Evolutionary conservation across 2,797 vertebrate genomes (phyloP).

Genomic region (Morus bassanus): DNA sequence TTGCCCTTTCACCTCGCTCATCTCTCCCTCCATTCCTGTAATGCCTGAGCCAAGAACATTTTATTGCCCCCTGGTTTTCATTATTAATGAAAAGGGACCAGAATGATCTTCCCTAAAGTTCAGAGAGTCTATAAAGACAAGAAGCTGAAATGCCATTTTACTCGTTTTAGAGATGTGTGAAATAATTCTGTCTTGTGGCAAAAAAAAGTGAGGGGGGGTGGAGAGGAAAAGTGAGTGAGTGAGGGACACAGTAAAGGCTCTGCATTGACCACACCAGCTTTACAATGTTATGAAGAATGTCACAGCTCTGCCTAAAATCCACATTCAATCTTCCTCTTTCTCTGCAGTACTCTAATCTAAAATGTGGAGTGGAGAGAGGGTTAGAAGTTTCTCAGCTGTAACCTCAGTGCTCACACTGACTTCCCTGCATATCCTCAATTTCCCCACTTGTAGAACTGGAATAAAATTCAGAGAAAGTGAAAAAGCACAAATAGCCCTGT

Average conservation of each 20-base stretch:
- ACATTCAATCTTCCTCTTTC: neutral
- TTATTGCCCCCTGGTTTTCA: constrained; percentile 85
- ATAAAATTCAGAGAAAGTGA: neutral
- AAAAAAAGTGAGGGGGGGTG: constrained; percentile 52
- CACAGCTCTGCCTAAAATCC: constrained; percentile 18
- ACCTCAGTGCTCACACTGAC: neutral
- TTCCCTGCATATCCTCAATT: neutral
- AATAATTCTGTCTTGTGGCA: constrained; percentile 79
- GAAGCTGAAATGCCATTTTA: constrained; percentile 84
- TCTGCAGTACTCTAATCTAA: neutral
- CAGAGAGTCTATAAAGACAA: constrained; percentile 86
- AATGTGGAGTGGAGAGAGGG: neutral
- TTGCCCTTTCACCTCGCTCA: constrained; percentile 63
- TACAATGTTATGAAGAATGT: constrained; percentile 7
- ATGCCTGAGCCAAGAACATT: constrained; percentile 73
- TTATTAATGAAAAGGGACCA: constrained; percentile 87
- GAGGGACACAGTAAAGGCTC: neutral
- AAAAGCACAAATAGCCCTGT: neutral
- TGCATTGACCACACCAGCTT: constrained; percentile 16
- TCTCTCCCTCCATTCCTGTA: constrained; percentile 21
- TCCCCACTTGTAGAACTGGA: neutral
- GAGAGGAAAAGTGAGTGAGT: neutral
- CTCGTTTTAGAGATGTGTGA: constrained; percentile 81
- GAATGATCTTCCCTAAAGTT: constrained; percentile 87
- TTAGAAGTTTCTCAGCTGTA: neutral